A percentile compares a stretch with the other conserved stretches of the same genome.
phyloP scores from a whole-genome alignment of 2,888 invertebrate genomes.

The Leptothorax acervorum region DNA sequence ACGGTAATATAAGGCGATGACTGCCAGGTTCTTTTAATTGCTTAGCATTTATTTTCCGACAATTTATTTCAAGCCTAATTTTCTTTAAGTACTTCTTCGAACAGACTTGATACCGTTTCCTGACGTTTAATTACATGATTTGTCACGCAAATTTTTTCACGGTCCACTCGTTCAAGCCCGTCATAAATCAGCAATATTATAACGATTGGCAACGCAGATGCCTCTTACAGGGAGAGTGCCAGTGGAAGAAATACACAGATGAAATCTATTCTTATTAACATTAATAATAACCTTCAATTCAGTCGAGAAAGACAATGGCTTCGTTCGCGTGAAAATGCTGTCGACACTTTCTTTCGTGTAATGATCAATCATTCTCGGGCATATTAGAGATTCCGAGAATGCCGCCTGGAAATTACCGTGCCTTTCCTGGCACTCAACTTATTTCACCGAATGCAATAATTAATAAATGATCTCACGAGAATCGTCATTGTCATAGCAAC shows the following conservation, averaged over 20 bases:
- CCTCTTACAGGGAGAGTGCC: neutral
- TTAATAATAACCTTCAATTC: constrained; percentile 45
- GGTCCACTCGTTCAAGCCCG: neutral
- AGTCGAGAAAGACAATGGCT: constrained; percentile 23
- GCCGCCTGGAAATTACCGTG: constrained; percentile 38
- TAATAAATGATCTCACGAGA: constrained; percentile 36
- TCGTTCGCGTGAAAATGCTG: constrained; percentile 43
- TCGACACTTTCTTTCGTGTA: constrained; percentile 27
- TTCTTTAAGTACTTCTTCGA: constrained; percentile 15
- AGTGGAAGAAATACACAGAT: constrained; percentile 53
- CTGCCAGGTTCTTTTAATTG: neutral
- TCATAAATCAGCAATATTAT: constrained; percentile 9
- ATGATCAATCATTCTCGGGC: constrained; percentile 44
- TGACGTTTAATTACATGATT: constrained; percentile 1
- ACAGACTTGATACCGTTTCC: neutral
- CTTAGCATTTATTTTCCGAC: neutral
- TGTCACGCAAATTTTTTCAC: neutral
- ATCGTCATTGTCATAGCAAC: constrained; percentile 38
- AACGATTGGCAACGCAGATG: constrained; percentile 20
- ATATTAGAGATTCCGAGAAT: constrained; percentile 45
- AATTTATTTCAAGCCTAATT: constrained; percentile 6
- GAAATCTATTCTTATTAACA: constrained; percentile 32
- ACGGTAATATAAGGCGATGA: neutral
- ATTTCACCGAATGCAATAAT: constrained; percentile 43
- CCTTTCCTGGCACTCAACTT: constrained; percentile 17